Percentiles rank a stretch among this genome's conserved stretches.
Conservation (phyloP, 2,888 invertebrate genomes). For the Xanthorhoe designata region DNA sequence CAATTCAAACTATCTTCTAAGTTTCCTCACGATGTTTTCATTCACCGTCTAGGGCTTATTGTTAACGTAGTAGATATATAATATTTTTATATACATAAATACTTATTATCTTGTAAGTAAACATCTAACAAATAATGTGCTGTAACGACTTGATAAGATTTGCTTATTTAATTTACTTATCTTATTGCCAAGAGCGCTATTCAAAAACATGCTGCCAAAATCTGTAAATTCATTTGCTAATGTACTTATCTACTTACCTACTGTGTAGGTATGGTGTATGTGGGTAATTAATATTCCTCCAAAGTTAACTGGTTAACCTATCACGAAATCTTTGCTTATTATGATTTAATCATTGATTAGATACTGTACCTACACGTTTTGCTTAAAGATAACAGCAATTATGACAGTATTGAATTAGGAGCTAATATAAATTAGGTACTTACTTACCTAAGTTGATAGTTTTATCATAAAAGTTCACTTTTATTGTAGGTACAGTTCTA, state of each 20-base stretch:
- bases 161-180: constrained; percentile 52
- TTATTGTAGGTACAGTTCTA: too few species aligned
- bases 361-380: too few species aligned
- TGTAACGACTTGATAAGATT: constrained; percentile 40
- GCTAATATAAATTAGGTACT: not conserved
- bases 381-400: too few species aligned
- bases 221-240: not conserved
- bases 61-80: too few species aligned
- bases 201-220: constrained; percentile 36
- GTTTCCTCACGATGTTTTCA: not conserved
- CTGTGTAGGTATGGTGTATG: not conserved
- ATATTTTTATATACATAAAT: too few species aligned
- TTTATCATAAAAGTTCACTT: not conserved
- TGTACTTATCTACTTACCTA: not conserved
- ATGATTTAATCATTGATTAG: not conserved
- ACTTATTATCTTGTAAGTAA: too few species aligned
- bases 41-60: too few species aligned
- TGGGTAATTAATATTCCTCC: not conserved
- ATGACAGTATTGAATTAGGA: not conserved
- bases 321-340: not conserved
- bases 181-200: constrained; percentile 52
- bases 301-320: not conserved
- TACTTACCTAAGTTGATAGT: too few species aligned
- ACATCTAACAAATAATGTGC: constrained; percentile 12
- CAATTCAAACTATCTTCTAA: not conserved